Conservation (phyloP, 2,888 invertebrate species). For the Leucoma salicis region DNA sequence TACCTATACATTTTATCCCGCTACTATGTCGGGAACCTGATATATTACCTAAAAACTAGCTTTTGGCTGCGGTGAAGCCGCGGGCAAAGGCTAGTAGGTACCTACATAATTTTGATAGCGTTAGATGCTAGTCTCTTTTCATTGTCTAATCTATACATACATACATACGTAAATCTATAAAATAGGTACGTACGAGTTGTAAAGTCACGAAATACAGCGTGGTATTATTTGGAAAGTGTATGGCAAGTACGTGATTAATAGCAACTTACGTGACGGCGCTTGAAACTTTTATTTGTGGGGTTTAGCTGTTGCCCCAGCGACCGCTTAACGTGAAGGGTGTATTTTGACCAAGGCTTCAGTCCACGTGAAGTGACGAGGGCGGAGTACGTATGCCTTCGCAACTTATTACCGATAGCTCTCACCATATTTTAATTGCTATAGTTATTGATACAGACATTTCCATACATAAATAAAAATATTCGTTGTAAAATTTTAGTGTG, state of each 20-base stretch:
- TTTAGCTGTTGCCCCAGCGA: conserved; percentile 72
- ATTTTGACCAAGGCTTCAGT: conserved; percentile 66
- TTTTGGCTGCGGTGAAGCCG: no score
- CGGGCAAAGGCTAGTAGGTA: no score
- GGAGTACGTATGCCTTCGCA: conserved; percentile 40
- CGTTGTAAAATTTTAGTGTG: conserved; percentile 2
- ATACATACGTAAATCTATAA: not conserved
- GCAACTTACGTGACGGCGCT: conserved; percentile 42
- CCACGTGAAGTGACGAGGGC: conserved; percentile 57
- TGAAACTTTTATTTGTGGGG: conserved; percentile 75
- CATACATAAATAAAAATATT: not conserved
- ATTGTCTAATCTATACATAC: no score
- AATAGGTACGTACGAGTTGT: not conserved
- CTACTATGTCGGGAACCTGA: no score
- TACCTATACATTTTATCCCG: no score
- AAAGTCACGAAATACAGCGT: not conserved
- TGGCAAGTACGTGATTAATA: conserved; percentile 18
- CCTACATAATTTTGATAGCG: no score
- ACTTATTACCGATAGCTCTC: not conserved
- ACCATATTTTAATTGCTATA: not conserved
- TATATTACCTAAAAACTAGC: no score
- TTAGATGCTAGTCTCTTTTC: no score
- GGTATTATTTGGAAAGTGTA: no score
- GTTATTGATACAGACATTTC: not conserved
- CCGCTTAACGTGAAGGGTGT: conserved; percentile 61